These are phyloP conservation scores for Platyrinchus mystaceus DNA, from an alignment of 2,797 vertebrate species.

Conservation along the genomic window DNA sequence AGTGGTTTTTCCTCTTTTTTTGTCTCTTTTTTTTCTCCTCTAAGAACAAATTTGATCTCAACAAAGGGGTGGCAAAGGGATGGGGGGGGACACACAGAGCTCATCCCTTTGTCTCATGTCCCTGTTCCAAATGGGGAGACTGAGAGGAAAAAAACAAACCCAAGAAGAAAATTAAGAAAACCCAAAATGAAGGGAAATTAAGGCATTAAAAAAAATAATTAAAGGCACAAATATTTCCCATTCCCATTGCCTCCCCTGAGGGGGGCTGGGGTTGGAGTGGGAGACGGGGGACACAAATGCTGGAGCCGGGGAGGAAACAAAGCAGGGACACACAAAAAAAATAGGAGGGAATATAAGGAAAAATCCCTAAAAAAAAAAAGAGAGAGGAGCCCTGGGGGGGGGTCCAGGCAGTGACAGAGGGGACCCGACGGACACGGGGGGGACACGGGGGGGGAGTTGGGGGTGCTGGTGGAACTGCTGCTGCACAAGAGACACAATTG, in stretches of 20 bases:
- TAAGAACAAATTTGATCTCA: constrained; percentile 32
- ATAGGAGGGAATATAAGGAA: background rate
- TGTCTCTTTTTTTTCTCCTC: background rate
- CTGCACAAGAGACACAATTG: constrained; percentile 71
- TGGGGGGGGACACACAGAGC: background rate
- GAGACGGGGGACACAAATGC: background rate
- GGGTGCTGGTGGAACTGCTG: constrained; percentile 42
- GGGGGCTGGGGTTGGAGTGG: background rate
- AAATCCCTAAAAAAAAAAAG: background rate
- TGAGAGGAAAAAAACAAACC: background rate
- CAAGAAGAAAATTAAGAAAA: background rate
- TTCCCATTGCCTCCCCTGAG: background rate
- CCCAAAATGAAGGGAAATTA: constrained; percentile 30
- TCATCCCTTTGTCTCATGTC: background rate
- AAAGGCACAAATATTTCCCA: constrained; percentile 56
- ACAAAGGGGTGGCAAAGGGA: background rate
- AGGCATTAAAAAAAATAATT: constrained; percentile 60
- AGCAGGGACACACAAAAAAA: background rate
- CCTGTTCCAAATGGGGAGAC: background rate
- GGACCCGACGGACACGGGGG: background rate
- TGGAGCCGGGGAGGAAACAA: background rate
- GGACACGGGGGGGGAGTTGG: background rate
- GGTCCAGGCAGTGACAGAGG: background rate
- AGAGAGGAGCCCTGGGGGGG: background rate
- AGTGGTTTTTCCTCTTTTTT: background rate